Base-by-base conservation (phyloP, 2,888 invertebrate genomes). In the Scaptomyza polygonia region DNA sequence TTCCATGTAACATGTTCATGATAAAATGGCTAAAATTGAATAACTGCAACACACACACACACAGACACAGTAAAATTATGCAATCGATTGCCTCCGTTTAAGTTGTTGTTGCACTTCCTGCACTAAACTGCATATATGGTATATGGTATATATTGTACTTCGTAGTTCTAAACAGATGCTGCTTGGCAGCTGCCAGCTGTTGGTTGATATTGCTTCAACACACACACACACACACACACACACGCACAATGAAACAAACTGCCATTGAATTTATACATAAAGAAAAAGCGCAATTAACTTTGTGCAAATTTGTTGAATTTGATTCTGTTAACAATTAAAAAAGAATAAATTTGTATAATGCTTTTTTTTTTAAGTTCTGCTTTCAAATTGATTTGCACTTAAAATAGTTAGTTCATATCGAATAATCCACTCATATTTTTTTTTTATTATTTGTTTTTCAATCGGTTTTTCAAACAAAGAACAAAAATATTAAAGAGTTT, bases 21-120 rank as follows among this genome's bases (percentile, higher is more conserved):
- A 86, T 86, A 87, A 87, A 85, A 69, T 69, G 76, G 71, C 81
- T 73, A 72, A 87, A 85, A 87, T 83, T 85, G 85, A 79, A 79
- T 86, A 87, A 69, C 85, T 77, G 79, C 59, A 63, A 45, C 16
- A 30, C 48, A 56, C 16, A 30, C 48, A 56, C 39, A 66, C 51
- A n/a, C 48, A 47, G 9, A 42, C 14, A 29, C 39, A 59, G 7
- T 16, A 52, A 30, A 53, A 57, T 76, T 76, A 69, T 65, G 65
- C 63, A 76, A 76, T 72, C 76, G 76, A 74, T 74, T 54, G 72
- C 30, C 47, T 52, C 34, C 40, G 47, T 18, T 52, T 32, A 11
- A 27, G 64, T 11, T 45, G 53, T 8, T 44, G 52, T 16, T 71
- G 64, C 65, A 69, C 54, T 66, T 76, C 65, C 68, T n/a, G 68